Evolutionary conservation across 2,797 vertebrate genomes (phyloP).

Genomic region (Chaetophractus vellerosus): DNA sequence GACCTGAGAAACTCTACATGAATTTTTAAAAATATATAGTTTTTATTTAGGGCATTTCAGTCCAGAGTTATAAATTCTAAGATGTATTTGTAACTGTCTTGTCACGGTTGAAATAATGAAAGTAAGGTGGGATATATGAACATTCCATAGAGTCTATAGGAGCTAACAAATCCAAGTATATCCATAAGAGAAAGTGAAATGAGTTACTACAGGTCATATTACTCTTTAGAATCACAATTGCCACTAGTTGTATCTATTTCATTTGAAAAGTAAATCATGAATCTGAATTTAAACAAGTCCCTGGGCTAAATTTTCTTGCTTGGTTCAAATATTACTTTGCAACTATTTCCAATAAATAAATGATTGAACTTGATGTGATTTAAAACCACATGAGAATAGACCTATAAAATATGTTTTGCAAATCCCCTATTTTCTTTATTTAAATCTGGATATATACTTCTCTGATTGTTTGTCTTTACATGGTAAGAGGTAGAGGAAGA

Average conservation of each 20-base stretch:
- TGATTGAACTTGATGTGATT: background rate
- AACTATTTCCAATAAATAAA: background rate
- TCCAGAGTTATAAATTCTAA: background rate
- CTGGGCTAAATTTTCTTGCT: background rate
- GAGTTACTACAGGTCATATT: background rate
- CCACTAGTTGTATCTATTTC: background rate
- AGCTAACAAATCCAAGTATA: background rate
- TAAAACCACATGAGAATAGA: background rate
- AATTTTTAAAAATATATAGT: background rate
- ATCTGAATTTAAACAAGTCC: background rate
- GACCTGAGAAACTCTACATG: background rate
- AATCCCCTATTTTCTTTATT: background rate
- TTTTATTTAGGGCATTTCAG: background rate
- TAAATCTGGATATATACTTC: background rate
- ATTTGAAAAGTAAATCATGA: slow-evolving; percentile 23
- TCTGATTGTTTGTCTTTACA: background rate
- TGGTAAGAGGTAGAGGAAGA: background rate
- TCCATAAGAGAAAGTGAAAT: background rate
- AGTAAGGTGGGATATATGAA: background rate
- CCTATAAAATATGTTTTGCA: background rate
- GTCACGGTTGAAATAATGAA: background rate
- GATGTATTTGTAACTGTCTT: background rate
- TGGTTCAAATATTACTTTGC: background rate
- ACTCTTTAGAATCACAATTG: background rate
- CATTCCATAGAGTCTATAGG: background rate